Base-by-base conservation (phyloP, 2,888 invertebrate genomes). In the Mimas tiliae region DNA sequence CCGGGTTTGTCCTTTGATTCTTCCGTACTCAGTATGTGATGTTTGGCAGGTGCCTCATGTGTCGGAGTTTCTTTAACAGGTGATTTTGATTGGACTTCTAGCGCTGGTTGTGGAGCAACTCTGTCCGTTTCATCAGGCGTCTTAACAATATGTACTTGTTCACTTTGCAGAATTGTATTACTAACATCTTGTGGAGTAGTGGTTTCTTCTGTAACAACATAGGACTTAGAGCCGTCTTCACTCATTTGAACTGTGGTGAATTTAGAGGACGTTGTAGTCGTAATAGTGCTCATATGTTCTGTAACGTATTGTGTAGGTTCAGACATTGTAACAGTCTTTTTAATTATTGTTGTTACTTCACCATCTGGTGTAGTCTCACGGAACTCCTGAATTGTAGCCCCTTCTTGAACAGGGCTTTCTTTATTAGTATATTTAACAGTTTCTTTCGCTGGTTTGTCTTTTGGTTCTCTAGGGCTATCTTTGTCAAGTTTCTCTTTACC, bases 161-260 rank as follows among this genome's bases (percentile, higher is more conserved):
- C 76, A 52, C 74, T 75, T 69, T 84, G 74, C 67, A 74, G 68
- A 11, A 72, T 74, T 45, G 78, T 80, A 64, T 84, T 81, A 45
- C 68, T 74, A 1, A 66, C 63, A 55, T 71, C 73, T 42, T 74
- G 69, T 62, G 86, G 80, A 51, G 69, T 73, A 64, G 68, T 75
- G 0, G 73, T 67, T 72, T 86, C 82, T 76, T 89, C 85, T 65
- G 82, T 83, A 6, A 81, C 69, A 19, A 85, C 80, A 74, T 87
- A 87, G 33, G 88, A 86, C 27, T 81, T 77, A 8, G 89, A 86
- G 72, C 90, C 83, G 72, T 84, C 87, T 74, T 90, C 82, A 55
- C 81, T 83, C 34, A 86, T 78, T 80, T 90, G 86, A 62, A 90
- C 84, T 34, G 87, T 89, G 47, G 89, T 90, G 9, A 88, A 72